Evolutionary conservation across 2,113 vertebrate genomes (phyloP).

Genomic region (Aptenodytes forsteri): DNA sequence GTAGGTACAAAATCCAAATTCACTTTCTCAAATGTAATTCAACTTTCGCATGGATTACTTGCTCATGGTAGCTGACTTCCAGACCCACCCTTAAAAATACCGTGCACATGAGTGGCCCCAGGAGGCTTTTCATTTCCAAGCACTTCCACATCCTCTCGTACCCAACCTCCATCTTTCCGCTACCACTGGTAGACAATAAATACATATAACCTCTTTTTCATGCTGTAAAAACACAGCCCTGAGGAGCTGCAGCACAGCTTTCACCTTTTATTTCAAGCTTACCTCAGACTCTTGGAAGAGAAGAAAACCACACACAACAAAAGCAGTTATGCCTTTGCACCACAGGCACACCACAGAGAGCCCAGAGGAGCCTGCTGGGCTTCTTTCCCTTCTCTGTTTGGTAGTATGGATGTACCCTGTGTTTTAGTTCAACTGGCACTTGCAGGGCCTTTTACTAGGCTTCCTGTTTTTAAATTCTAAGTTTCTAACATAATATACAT

Average conservation of each 20-base stretch:
- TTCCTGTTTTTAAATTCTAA: not conserved
- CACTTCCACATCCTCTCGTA: not conserved
- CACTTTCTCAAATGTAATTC: not conserved
- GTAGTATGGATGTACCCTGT: not conserved
- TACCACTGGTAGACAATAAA: not conserved
- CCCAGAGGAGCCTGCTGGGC: not conserved
- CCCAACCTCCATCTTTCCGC: not conserved
- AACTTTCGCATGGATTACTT: not conserved
- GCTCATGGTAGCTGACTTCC: not conserved
- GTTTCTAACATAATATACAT: not conserved
- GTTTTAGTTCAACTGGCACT: not conserved
- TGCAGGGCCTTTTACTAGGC: not conserved
- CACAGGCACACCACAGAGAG: not conserved
- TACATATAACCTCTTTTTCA: not conserved
- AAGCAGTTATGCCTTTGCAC: not conserved
- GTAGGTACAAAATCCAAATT: not conserved
- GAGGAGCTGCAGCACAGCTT: not conserved
- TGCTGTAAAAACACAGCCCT: not conserved
- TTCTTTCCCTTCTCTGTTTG: not conserved
- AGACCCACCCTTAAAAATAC: not conserved
- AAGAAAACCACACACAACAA: fast-evolving
- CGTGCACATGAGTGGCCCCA: not conserved
- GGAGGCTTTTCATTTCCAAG: not conserved
- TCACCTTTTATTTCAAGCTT: not conserved
- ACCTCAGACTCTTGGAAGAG: not conserved